Evolutionary conservation across 2,113 vertebrate genomes (phyloP).

Genomic region (Albula goreensis): DNA sequence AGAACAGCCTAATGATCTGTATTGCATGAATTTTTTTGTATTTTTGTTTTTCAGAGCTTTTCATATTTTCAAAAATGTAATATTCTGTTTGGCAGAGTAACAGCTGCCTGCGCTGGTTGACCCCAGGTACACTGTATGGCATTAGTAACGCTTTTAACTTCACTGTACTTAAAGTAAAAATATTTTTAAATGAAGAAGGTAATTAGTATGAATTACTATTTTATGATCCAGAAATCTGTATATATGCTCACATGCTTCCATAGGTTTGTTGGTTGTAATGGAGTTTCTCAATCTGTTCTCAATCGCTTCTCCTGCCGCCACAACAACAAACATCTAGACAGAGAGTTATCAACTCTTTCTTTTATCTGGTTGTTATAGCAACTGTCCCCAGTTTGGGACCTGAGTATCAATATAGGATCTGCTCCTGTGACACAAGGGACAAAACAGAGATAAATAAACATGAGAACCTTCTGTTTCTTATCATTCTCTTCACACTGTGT

Average conservation of each 20-base stretch:
- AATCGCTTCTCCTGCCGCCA: neutral
- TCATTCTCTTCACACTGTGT: neutral
- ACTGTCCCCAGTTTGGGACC: neutral
- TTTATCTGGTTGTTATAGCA: conserved; percentile 8
- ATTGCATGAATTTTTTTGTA: too few relatives aligned
- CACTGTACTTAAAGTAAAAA: neutral
- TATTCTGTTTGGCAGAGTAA: too few relatives aligned
- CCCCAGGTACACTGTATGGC: too few relatives aligned
- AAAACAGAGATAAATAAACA: conserved; percentile 16
- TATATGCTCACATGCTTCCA: too few relatives aligned
- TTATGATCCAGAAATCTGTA: neutral
- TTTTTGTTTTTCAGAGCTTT: too few relatives aligned
- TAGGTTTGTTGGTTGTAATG: too few relatives aligned
- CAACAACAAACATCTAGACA: neutral
- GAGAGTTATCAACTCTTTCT: neutral
- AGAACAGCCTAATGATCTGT: too few relatives aligned
- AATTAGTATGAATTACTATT: too few relatives aligned
- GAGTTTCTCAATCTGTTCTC: too few relatives aligned
- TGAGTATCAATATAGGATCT: neutral
- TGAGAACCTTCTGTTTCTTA: neutral
- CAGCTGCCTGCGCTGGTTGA: too few relatives aligned
- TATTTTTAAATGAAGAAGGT: neutral
- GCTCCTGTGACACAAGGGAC: neutral
- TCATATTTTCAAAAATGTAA: too few relatives aligned
- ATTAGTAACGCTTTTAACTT: neutral